Conservation (phyloP, 2,888 invertebrate genomes). For the Nasonovia ribisnigri region DNA sequence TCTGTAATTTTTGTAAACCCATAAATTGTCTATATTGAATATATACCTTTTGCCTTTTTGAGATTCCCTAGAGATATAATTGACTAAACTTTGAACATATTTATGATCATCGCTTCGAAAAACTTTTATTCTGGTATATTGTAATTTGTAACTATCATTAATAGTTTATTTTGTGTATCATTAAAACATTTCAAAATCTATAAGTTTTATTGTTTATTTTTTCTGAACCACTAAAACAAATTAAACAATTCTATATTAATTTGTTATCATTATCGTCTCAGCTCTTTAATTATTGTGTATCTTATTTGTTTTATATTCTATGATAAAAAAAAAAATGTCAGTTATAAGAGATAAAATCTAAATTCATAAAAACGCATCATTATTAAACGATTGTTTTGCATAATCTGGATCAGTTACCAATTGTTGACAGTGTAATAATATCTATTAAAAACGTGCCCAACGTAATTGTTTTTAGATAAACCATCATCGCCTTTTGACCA, state of each 20-base stretch:
- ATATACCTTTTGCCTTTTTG: background rate
- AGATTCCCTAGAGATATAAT: conserved; percentile 2
- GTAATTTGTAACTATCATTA: background rate
- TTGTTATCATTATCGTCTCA: background rate
- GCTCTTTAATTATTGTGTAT: background rate
- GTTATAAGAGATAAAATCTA: background rate
- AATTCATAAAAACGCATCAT: background rate
- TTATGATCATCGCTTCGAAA: background rate
- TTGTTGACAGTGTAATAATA: background rate
- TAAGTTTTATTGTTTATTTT: background rate
- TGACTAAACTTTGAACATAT: conserved; percentile 21
- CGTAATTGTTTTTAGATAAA: conserved; percentile 30
- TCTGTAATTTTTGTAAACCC: conserved; percentile 20
- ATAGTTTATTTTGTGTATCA: background rate
- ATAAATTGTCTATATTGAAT: background rate
- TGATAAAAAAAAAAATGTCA: background rate
- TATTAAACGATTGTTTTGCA: conserved; percentile 31
- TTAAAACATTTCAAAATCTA: background rate
- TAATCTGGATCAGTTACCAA: background rate
- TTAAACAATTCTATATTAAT: background rate
- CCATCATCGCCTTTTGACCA: background rate
- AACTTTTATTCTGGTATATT: background rate
- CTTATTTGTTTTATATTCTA: background rate
- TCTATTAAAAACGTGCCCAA: conserved; percentile 22
- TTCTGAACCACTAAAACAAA: background rate